These are phyloP conservation scores for Halocaridina rubra DNA, from an alignment of 2,888 invertebrate genomes.

Conservation along the genomic window DNA sequence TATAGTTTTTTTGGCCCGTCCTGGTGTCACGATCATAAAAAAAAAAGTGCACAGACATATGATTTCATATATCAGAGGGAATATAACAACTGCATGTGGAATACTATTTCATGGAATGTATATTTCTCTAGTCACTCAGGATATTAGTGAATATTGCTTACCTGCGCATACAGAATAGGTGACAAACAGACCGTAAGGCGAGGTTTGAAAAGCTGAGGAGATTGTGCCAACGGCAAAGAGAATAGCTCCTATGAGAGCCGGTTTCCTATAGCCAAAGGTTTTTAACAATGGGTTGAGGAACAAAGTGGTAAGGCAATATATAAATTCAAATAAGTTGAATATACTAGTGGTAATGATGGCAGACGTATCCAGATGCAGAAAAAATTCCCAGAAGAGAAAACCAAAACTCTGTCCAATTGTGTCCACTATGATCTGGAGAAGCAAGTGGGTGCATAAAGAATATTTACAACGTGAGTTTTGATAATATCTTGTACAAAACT, in stretches of 20 bases:
- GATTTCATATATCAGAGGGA: too few relatives aligned
- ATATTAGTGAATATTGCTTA: too few relatives aligned
- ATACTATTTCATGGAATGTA: too few relatives aligned
- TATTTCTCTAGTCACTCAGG: too few relatives aligned
- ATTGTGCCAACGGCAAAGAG: background rate
- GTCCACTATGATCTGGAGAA: slow-evolving; percentile 9
- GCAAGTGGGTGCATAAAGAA: too few relatives aligned
- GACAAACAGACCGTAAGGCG: slow-evolving; percentile 18
- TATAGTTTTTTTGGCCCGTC: too few relatives aligned
- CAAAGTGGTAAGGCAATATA: slow-evolving; percentile 11
- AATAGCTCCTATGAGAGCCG: background rate
- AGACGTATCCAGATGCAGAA: slow-evolving; percentile 4
- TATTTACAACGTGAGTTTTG: too few relatives aligned
- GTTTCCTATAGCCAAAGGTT: slow-evolving; percentile 43
- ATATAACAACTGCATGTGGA: too few relatives aligned
- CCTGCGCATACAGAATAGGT: slow-evolving; percentile 26
- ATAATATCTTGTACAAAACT: too few relatives aligned
- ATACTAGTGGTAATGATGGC: slow-evolving; percentile 23
- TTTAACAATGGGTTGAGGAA: slow-evolving; percentile 12
- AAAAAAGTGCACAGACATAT: too few relatives aligned
- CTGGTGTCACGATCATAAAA: too few relatives aligned
- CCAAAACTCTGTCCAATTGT: slow-evolving; percentile 20
- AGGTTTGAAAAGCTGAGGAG: slow-evolving; percentile 13
- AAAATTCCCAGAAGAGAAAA: slow-evolving; percentile 18
- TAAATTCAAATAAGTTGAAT: slow-evolving; percentile 31